Conservation (phyloP, 2,888 invertebrate species). For the Frankliniella intonsa region DNA sequence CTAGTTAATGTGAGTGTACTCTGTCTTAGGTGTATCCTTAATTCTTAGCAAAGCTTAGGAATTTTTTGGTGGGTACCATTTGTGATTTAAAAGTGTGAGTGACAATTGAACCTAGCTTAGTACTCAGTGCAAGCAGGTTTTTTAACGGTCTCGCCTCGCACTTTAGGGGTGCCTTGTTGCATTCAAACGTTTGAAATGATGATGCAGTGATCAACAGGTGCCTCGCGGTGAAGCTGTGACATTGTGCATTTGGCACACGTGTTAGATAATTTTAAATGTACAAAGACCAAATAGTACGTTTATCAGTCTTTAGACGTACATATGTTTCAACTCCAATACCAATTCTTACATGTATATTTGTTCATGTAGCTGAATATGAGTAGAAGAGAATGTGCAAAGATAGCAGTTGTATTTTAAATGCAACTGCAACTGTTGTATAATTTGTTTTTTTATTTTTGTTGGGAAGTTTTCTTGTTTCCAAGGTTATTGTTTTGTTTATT, state of each 20-base stretch:
- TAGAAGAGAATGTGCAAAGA: conserved; percentile 16
- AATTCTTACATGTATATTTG: not conserved
- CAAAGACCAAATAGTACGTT: conserved; percentile 22
- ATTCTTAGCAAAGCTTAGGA: not conserved
- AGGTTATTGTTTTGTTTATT: conserved; percentile 16
- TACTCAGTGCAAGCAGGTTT: not conserved
- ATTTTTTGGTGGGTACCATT: too few relatives aligned
- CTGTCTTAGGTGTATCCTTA: not conserved
- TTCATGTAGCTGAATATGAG: conserved; percentile 8
- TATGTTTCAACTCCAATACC: not conserved
- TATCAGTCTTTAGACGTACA: not conserved
- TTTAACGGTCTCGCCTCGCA: too few relatives aligned
- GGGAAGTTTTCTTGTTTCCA: not conserved
- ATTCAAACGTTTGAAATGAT: not conserved
- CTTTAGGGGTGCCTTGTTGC: not conserved
- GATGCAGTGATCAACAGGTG: not conserved
- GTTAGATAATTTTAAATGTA: conserved; percentile 23
- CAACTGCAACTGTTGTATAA: conserved; percentile 15
- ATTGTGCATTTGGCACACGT: conserved; percentile 1
- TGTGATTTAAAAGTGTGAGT: too few relatives aligned
- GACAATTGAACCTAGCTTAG: too few relatives aligned
- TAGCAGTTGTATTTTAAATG: not conserved
- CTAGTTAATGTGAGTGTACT: not conserved
- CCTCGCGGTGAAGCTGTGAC: conserved; percentile 9
- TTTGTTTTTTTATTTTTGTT: conserved; percentile 20